A percentile compares a stretch with the other conserved stretches of the same genome.
Conservation (phyloP, 2,113 vertebrate species). For the Prinia subflava region DNA sequence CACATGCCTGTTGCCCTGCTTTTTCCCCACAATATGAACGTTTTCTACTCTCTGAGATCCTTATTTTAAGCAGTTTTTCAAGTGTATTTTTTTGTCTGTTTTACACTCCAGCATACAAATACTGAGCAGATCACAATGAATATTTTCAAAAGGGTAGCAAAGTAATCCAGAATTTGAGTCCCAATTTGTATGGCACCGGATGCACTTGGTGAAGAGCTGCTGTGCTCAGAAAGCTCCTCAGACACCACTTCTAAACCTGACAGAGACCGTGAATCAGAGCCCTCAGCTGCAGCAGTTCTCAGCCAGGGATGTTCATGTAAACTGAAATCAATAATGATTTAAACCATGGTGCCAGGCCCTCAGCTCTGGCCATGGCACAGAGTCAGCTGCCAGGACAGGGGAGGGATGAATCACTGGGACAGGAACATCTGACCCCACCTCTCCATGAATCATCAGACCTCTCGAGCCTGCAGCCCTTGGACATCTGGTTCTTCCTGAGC, state of each 20-base stretch:
- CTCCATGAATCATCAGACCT: constrained; percentile 20
- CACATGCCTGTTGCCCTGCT: accelerated
- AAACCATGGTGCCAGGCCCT: not conserved
- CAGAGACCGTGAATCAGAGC: constrained; percentile 15
- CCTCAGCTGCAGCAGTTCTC: not conserved
- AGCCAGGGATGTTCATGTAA: not conserved
- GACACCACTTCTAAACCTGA: not conserved
- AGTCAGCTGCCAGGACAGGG: not conserved
- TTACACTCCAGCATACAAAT: not conserved
- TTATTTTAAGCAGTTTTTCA: not conserved
- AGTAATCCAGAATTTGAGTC: not conserved
- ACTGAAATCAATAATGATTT: constrained; percentile 59
- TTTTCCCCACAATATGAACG: not conserved
- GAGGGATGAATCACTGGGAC: constrained; percentile 18
- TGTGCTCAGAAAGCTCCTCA: not conserved
- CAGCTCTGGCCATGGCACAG: constrained; percentile 12
- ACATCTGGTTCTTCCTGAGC: not conserved
- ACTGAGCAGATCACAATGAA: not conserved
- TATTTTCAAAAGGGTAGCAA: not conserved
- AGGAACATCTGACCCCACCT: not conserved
- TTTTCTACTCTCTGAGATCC: not conserved
- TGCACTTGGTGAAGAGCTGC: not conserved
- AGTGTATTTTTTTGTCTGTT: not conserved
- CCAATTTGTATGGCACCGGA: not conserved
- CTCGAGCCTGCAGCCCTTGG: not conserved